Conservation (phyloP, 2,113 vertebrate species). For the Plotosus lineatus region DNA sequence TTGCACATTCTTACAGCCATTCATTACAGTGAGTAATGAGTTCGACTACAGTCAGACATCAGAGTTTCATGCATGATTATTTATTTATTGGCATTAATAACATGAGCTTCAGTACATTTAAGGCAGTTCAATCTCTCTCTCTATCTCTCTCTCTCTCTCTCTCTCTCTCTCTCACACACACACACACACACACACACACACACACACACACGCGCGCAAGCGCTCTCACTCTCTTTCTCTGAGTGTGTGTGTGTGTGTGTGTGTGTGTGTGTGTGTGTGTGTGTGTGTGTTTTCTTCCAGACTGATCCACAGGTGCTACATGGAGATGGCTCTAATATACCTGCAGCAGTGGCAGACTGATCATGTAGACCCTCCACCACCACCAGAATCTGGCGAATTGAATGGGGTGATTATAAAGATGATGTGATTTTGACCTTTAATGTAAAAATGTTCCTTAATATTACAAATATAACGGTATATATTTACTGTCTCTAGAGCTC, state of each 20-base stretch:
- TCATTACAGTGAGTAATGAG: slow-evolving; percentile 74
- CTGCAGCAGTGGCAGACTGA: slow-evolving; percentile 57
- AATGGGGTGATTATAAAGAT: slow-evolving; percentile 32
- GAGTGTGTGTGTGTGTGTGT: no score
- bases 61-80: background rate
- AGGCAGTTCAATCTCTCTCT: no score
- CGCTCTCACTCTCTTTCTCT: no score
- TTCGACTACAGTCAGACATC: background rate
- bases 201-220: no score
- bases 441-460: background rate
- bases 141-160: no score
- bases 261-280: slow-evolving; percentile 23
- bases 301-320: slow-evolving; percentile 76
- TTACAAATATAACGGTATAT: background rate
- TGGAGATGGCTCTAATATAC: slow-evolving; percentile 78
- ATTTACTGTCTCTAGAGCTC: slow-evolving; percentile 13
- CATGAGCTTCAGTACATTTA: background rate
- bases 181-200: no score
- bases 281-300: slow-evolving; percentile 61
- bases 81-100: background rate
- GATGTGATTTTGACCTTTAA: background rate
- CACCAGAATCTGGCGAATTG: slow-evolving; percentile 9
- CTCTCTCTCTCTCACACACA: no score
- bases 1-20: slow-evolving; percentile 71
- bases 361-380: background rate